phyloP scores from a whole-genome alignment of 2,888 invertebrate species.

The Euclidia mi region DNA sequence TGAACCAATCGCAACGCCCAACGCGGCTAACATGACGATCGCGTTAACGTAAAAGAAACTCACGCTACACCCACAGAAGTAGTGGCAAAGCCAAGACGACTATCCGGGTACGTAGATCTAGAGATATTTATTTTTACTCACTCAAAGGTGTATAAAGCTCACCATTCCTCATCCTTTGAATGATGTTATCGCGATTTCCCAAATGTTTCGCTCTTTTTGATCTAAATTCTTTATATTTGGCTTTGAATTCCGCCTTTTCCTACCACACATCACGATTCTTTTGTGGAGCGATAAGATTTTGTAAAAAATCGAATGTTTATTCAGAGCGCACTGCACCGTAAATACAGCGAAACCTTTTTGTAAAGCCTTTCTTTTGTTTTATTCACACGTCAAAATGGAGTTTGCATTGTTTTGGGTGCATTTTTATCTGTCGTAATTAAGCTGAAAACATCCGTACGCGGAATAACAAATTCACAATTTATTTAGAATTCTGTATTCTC shows the following conservation, averaged over 20 bases:
- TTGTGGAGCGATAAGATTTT: slow-evolving; percentile 77
- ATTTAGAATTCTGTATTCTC: slow-evolving; percentile 3
- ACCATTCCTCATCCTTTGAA: slow-evolving; percentile 85
- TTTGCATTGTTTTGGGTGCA: slow-evolving; percentile 1
- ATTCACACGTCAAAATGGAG: slow-evolving; percentile 3
- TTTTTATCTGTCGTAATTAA: slow-evolving; percentile 10
- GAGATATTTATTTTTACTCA: slow-evolving; percentile 79
- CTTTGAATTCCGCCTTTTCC: slow-evolving; percentile 78
- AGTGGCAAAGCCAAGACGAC: slow-evolving; percentile 17
- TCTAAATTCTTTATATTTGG: slow-evolving; percentile 84
- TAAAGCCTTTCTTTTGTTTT: slow-evolving; percentile 31
- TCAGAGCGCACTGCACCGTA: slow-evolving; percentile 58
- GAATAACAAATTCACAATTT: background rate
- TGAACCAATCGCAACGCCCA: too few relatives aligned
- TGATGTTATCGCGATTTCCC: slow-evolving; percentile 85
- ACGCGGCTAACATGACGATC: too few relatives aligned
- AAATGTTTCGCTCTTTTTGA: slow-evolving; percentile 86
- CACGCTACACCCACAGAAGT: too few relatives aligned
- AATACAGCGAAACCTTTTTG: slow-evolving; percentile 46
- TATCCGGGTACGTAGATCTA: slow-evolving; percentile 60
- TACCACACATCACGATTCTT: slow-evolving; percentile 82
- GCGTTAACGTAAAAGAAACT: too few relatives aligned
- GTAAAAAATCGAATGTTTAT: slow-evolving; percentile 75
- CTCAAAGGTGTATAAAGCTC: slow-evolving; percentile 83
- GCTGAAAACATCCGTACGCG: slow-evolving; percentile 2